Base-by-base conservation (phyloP, 23 tunicate genomes). In the Ciona savignyi region DNA sequence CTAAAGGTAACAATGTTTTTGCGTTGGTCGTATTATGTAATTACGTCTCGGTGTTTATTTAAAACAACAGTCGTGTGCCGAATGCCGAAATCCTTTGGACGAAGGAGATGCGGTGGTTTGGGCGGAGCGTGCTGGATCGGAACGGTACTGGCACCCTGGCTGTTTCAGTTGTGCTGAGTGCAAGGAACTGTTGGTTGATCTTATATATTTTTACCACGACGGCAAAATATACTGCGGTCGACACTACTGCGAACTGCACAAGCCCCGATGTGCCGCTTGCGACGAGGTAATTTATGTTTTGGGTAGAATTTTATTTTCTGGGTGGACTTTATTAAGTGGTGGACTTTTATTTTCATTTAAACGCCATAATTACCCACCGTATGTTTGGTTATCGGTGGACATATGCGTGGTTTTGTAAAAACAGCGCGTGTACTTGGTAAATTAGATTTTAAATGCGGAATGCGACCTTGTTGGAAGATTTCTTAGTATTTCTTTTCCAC, bases 261-360 rank as follows among this genome's bases (percentile, higher is more conserved):
- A 89, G 56, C 96, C 96, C 1, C 33, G 96, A 70, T 89, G 96
- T 73, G 85, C 96, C 2, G 96, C 96, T 4, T 89, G 96, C 74
- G 96, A 89, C 61, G 96, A 89, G 82, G 96, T 89, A 63, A 77
- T 64, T 9, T 42, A 9, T 42, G n/a, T n/a, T n/a, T n/a, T n/a
- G n/a, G n/a, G n/a, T n/a, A n/a, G n/a, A n/a, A n/a, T n/a, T n/a
- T n/a, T n/a, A n/a, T n/a, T n/a, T n/a, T n/a, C n/a, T n/a, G n/a
- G n/a, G n/a, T n/a, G n/a, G n/a, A n/a, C n/a, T n/a, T n/a, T n/a
- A n/a, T n/a, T n/a, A n/a, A n/a, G n/a, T n/a, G n/a, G n/a, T n/a
- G n/a, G n/a, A n/a, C n/a, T n/a, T n/a, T n/a, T n/a, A n/a, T n/a
- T n/a, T n/a, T n/a, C n/a, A n/a, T n/a, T n/a, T n/a, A n/a, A n/a